Evolutionary conservation across 2,888 invertebrate species (phyloP), one percentile per base, ranked within the genome.

Genomic region (Griposia aprilina): DNA sequence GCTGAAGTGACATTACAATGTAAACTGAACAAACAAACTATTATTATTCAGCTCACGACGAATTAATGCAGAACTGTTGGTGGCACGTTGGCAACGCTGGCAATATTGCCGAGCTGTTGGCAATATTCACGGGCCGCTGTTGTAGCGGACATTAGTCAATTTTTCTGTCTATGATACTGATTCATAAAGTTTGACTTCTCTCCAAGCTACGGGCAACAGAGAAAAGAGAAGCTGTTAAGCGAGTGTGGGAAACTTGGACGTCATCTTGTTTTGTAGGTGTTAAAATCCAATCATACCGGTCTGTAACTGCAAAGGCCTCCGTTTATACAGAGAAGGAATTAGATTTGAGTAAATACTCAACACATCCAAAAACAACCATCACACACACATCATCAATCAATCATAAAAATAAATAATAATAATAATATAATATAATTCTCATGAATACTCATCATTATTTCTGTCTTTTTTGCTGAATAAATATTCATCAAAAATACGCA

Each of bases 121-220:
- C 52, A n/a, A 60, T 74, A 71, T 68, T 71, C 70, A 83, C 48
- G 10, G 23, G 17, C 59, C 60, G 13, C 41, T 80, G 41, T 69
- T 76, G 68, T 23, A 68, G 62, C 48, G 45, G 65, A 48, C 69
- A 84, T 79, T 86, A 67, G 10, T 48, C 62, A 45, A 69, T 85
- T 75, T 82, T 36, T 82, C 59, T 26, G 71, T 66, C 55, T 13
- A 52, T 59, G 59, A 76, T 81, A 82, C 59, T 55, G 65, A 57
- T 67, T 57, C 78, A 57, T 57, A 67, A 81, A 70, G 30, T 81
- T 81, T 60, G 45, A 75, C 45, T 26, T 41, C 45, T 59, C 55
- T 50, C 17, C 13, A 52, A 30, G 11, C 17, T 36, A 52, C 15
- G 1, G 20, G 23, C 26, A 55, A 55, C n/a, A n/a, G n/a, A n/a